phyloP scores from a whole-genome alignment of 2,888 invertebrate species.

The Noctua janthina region DNA sequence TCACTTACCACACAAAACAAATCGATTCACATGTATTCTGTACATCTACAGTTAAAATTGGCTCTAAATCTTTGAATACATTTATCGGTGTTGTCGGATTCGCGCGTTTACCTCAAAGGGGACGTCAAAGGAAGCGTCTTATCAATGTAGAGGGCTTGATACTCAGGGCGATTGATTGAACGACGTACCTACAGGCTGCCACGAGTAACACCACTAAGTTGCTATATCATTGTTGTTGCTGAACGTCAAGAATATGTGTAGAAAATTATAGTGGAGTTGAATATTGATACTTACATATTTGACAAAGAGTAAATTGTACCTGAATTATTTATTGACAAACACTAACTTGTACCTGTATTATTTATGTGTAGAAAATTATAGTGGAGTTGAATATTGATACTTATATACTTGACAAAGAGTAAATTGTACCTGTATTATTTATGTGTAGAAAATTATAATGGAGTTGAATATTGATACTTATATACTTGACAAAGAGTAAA shows the following conservation, averaged over 20 bases:
- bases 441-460: too few relatives aligned
- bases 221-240: background rate
- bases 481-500: too few relatives aligned
- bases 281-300: background rate
- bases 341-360: too few relatives aligned
- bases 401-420: too few relatives aligned
- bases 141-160: conserved; percentile 64
- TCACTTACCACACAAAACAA: background rate
- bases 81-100: conserved; percentile 54
- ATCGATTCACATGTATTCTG: background rate
- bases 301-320: background rate
- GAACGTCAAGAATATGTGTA: background rate
- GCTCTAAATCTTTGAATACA: conserved; percentile 43
- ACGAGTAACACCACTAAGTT: conserved; percentile 13
- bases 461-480: too few relatives aligned
- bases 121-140: conserved; percentile 66
- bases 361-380: too few relatives aligned
- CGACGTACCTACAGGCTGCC: conserved; percentile 38
- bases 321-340: too few relatives aligned
- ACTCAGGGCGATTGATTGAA: conserved; percentile 60
- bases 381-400: too few relatives aligned
- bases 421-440: too few relatives aligned
- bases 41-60: conserved; percentile 29
- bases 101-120: conserved; percentile 54
- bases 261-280: background rate